These are phyloP conservation scores for Poecile atricapillus DNA, from an alignment of 2,113 vertebrate species.

Conservation along the genomic window DNA sequence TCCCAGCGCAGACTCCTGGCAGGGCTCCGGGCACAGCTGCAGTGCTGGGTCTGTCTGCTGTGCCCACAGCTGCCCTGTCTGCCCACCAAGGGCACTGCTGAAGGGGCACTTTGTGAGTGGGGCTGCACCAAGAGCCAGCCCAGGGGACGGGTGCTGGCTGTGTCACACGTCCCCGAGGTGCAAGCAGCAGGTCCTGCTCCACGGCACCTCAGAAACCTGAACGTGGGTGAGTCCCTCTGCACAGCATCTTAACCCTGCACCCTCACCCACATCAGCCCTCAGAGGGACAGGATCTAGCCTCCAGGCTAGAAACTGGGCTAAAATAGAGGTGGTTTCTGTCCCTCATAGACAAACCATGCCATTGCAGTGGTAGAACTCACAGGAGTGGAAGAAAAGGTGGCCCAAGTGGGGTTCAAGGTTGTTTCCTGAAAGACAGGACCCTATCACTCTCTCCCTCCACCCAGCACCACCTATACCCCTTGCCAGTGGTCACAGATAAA, in stretches of 20 bases:
- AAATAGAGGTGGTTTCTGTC: background rate
- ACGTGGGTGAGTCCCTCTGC: background rate
- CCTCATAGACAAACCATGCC: background rate
- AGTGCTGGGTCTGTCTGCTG: background rate
- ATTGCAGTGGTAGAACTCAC: background rate
- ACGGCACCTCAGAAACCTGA: background rate
- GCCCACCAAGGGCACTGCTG: accelerated
- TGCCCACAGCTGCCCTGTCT: background rate
- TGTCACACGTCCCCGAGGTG: accelerated
- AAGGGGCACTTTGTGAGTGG: background rate
- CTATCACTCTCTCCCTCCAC: background rate
- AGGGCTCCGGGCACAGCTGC: background rate
- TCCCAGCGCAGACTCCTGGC: background rate
- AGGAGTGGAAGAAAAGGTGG: background rate
- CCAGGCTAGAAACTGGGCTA: background rate
- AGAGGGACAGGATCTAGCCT: background rate
- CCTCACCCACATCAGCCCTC: background rate
- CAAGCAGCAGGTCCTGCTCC: background rate
- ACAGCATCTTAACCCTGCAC: background rate
- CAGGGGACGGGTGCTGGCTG: accelerated
- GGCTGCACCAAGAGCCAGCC: background rate
- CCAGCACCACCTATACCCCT: background rate
- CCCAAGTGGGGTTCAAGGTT: background rate
- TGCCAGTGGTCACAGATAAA: background rate
- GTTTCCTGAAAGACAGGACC: background rate